Conservation (phyloP, 2,888 invertebrate species). For the Acronicta alni region DNA sequence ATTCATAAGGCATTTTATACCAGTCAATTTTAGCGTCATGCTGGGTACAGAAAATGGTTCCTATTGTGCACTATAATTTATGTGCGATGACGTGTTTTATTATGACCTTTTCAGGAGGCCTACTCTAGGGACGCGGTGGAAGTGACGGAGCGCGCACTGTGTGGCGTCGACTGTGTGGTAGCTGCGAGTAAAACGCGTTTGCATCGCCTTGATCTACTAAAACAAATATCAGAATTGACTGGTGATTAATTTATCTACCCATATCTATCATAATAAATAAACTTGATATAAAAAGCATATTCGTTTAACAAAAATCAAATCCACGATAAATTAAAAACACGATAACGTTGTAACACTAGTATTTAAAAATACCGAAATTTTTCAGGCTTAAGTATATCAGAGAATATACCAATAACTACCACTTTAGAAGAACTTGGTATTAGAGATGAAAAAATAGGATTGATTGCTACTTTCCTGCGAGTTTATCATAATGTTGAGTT, state of each 20-base stretch:
- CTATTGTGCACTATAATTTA: background rate
- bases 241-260: no score
- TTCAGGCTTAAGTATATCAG: constrained; percentile 42
- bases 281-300: no score
- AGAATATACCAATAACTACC: constrained; percentile 6
- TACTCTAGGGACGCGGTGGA: constrained; percentile 19
- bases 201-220: constrained; percentile 34
- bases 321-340: no score
- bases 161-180: constrained; percentile 30
- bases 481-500: constrained; percentile 32
- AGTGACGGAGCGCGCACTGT: constrained; percentile 47
- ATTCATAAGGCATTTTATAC: no score
- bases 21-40: no score
- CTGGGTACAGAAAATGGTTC: no score
- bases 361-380: background rate
- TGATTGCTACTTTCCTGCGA: constrained; percentile 31
- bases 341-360: no score
- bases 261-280: no score
- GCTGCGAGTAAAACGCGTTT: constrained; percentile 16
- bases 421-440: constrained; percentile 50
- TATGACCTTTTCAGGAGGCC: constrained; percentile 8
- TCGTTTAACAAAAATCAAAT: no score
- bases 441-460: constrained; percentile 23
- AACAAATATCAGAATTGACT: constrained; percentile 44
- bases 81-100: background rate